A percentile compares a stretch with the other conserved stretches of the same genome.
These are phyloP conservation scores for Heliconius ethilla DNA, from an alignment of 2,888 invertebrate genomes.

Conservation along the genomic window DNA sequence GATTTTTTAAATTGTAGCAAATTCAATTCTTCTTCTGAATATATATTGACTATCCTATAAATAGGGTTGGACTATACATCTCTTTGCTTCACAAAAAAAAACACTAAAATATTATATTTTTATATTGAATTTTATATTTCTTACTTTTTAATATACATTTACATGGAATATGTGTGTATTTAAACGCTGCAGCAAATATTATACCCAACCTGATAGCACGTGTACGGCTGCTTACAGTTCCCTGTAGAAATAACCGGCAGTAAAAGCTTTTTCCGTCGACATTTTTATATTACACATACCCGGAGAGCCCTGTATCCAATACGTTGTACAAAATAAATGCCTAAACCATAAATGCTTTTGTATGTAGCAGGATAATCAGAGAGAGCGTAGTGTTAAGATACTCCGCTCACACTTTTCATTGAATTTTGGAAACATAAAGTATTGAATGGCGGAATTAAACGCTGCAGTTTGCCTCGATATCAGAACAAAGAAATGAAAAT, in stretches of 20 bases:
- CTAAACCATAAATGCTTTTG: too few relatives aligned
- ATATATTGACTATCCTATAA: not conserved
- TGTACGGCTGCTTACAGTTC: constrained; percentile 56
- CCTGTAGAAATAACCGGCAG: constrained; percentile 68
- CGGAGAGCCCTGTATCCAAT: constrained; percentile 46
- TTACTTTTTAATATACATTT: not conserved
- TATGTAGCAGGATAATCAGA: too few relatives aligned
- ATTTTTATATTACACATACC: constrained; percentile 72
- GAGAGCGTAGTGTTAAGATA: too few relatives aligned
- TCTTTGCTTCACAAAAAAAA: not conserved
- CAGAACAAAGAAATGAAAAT: too few relatives aligned
- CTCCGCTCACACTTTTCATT: too few relatives aligned
- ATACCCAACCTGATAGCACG: constrained; percentile 41
- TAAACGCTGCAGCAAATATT: constrained; percentile 46
- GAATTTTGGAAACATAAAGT: too few relatives aligned
- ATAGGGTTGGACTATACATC: not conserved
- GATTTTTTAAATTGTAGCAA: too few relatives aligned
- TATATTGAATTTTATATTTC: not conserved
- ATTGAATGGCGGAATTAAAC: too few relatives aligned
- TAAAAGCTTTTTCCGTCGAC: constrained; percentile 74
- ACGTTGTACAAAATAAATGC: constrained; percentile 28
- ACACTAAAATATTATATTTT: not conserved
- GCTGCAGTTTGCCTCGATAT: too few relatives aligned
- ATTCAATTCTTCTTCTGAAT: not conserved
- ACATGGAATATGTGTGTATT: constrained; percentile 37